Percentiles rank a stretch among this genome's conserved stretches.
These are phyloP conservation scores for Eulemur coronatus DNA, from an alignment of 2,797 vertebrate genomes.

Conservation along the genomic window DNA sequence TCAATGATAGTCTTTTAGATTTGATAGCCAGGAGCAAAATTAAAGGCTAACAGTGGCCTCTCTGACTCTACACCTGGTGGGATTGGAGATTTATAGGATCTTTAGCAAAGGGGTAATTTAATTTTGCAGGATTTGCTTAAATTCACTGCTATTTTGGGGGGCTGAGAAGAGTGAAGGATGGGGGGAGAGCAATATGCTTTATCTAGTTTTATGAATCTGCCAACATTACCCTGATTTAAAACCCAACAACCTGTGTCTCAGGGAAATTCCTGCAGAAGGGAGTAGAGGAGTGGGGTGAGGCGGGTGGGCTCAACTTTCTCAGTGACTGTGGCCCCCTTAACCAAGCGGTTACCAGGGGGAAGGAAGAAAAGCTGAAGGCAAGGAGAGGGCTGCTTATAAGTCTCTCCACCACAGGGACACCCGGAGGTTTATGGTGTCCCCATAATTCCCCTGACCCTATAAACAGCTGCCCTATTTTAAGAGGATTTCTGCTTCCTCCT, in stretches of 20 bases:
- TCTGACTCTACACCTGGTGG: conserved; percentile 67
- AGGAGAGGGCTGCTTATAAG: not conserved
- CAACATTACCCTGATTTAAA: conserved; percentile 69
- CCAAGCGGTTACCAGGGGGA: conserved; percentile 22
- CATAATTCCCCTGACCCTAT: conserved; percentile 57
- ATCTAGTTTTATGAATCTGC: conserved; percentile 59
- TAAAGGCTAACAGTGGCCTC: conserved; percentile 72
- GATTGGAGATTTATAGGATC: conserved; percentile 68
- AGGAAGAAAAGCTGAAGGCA: conserved; percentile 45
- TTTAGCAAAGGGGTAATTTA: conserved; percentile 78
- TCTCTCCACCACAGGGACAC: conserved; percentile 30
- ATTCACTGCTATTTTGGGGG: conserved; percentile 78
- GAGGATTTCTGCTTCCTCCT: conserved; percentile 18
- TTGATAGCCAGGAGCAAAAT: conserved; percentile 79
- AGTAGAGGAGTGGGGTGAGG: not conserved
- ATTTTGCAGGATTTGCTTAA: conserved; percentile 82
- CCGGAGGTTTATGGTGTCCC: conserved; percentile 73
- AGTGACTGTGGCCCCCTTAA: conserved; percentile 40
- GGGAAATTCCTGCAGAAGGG: conserved; percentile 37
- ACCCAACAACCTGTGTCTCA: conserved; percentile 61
- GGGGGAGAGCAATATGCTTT: not conserved
- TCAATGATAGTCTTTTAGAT: conserved; percentile 76
- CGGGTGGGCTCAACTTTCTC: not conserved
- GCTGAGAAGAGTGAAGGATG: conserved; percentile 38
- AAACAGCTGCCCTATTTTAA: conserved; percentile 63